Evolutionary conservation across 2,888 invertebrate species (phyloP).

Genomic region (Pterobdella sp.): DNA sequence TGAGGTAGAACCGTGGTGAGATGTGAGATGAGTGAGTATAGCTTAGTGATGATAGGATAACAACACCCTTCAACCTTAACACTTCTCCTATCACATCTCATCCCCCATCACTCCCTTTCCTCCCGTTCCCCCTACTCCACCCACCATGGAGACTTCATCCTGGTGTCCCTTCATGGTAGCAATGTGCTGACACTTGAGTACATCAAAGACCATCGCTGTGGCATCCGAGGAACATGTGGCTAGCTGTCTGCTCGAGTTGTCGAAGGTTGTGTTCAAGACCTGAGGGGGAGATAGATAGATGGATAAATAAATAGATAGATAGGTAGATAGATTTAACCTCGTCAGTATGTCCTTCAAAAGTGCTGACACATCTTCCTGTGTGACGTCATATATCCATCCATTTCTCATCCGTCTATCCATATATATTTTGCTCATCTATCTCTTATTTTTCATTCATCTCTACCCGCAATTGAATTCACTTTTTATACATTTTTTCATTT

Average conservation of each 20-base stretch:
- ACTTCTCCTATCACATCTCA: neutral
- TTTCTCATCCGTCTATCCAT: neutral
- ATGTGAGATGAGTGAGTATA: too few species aligned
- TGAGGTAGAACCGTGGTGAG: too few species aligned
- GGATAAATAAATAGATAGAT: slow-evolving; percentile 2
- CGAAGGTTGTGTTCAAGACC: neutral
- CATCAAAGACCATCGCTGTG: slow-evolving; percentile 65
- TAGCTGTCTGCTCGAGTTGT: slow-evolving; percentile 56
- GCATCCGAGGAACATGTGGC: slow-evolving; percentile 70
- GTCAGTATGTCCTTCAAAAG: neutral
- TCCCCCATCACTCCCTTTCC: neutral
- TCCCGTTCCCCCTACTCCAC: neutral
- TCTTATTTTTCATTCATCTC: neutral
- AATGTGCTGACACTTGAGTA: slow-evolving; percentile 51
- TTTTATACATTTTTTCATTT: neutral
- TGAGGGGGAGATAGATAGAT: neutral
- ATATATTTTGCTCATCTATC: neutral
- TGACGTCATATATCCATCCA: neutral
- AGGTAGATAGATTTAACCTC: slow-evolving; percentile 9
- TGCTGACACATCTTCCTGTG: neutral
- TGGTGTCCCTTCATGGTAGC: slow-evolving; percentile 50
- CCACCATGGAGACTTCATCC: slow-evolving; percentile 52
- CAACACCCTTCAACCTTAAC: neutral
- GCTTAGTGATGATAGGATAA: neutral
- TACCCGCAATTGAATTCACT: neutral